A percentile compares a stretch with the other conserved stretches of the same genome.
phyloP scores from a whole-genome alignment of 2,888 invertebrate species.

The Suillia variegata region DNA sequence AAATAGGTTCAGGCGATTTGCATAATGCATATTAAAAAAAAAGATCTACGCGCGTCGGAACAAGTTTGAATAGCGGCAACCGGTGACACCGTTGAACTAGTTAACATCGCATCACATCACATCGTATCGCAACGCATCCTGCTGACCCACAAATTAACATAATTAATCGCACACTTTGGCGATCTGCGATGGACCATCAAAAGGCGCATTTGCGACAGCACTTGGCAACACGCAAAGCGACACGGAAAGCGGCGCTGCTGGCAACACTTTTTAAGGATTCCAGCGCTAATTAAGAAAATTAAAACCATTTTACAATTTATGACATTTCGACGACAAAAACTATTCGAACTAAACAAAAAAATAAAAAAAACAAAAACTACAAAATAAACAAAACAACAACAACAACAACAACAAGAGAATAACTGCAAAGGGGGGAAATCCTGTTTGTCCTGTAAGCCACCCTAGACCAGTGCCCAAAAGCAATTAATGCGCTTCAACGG shows the following conservation, averaged over 20 bases:
- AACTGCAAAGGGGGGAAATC: background rate
- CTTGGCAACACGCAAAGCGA: background rate
- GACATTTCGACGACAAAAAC: background rate
- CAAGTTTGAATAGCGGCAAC: background rate
- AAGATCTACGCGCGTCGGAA: no score
- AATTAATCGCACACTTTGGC: background rate
- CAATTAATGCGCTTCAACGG: constrained; percentile 1
- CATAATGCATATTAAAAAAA: no score
- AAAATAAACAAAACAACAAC: no score
- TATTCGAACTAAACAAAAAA: no score
- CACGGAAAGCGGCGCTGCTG: background rate
- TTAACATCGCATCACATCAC: background rate
- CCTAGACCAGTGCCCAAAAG: background rate
- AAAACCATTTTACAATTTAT: background rate
- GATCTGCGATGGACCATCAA: background rate
- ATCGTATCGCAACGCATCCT: no score
- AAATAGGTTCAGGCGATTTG: no score
- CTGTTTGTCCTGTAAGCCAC: constrained; percentile 14
- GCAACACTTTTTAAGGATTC: background rate
- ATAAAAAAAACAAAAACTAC: no score
- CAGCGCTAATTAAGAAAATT: constrained; percentile 5
- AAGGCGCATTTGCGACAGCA: background rate
- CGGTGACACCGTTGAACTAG: background rate
- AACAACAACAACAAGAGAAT: no score
- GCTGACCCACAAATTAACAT: background rate